Base-by-base conservation (phyloP, 2,888 invertebrate species). In the Calameuta pallipes region DNA sequence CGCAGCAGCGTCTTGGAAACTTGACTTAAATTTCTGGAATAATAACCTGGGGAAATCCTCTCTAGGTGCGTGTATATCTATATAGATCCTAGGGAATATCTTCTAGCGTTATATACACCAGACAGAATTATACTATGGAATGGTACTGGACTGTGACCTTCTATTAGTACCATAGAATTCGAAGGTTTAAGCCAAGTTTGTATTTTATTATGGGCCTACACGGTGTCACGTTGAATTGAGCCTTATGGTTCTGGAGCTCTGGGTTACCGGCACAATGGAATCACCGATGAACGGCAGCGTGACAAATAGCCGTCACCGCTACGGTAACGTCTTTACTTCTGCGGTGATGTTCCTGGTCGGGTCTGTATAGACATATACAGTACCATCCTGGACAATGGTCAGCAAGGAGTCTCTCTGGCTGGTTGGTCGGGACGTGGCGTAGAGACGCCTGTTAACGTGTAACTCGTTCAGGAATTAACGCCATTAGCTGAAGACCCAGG, bases 401-500 rank as follows among this genome's bases (percentile, higher is more conserved):
- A 34, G 71, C 71, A 33, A 71, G 33, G 71, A 71, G 31, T 15
- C 31, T 34, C 71, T 56, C 56, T 56, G 56, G 71, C 71, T 71
- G 13, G 12, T 31, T 34, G 13, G 11, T 34, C 70, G 73, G 34
- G 76, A 78, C 69, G 74, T 71, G 79, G 82, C 73, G 74, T 75
- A 70, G 78, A 69, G 80, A 80, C 78, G 76, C 71, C 77, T 79
- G 80, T 83, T 79, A 69, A 74, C 78, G 73, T 36, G 75, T 77
- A 78, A 80, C 76, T 82, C 80, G 82, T 80, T 84, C 82, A 82
- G 83, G 84, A 85, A 86, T 86, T 86, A 85, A 84, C 83, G 83
- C 85, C 83, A 86, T 86, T 85, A 87, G 83, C 79, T 79, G 80
- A 78, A 78, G 80, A 71, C 71, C 31, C 71, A 34, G 31, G 33